These are phyloP conservation scores for Palythoa caribaeorum DNA, from an alignment of 92 coral and sea anemone species.

Conservation along the genomic window DNA sequence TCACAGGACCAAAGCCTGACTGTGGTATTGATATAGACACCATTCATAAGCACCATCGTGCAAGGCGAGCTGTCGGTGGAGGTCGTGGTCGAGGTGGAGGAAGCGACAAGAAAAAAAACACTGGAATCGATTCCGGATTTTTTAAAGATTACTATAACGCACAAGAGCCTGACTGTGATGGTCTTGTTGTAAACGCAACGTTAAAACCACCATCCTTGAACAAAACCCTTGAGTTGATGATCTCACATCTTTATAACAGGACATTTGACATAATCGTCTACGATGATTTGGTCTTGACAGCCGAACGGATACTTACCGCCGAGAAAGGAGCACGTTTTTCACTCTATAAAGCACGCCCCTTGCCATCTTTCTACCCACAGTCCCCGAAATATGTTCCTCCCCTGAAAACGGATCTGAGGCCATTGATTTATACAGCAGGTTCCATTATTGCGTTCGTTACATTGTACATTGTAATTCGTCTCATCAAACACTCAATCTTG, in stretches of 20 bases:
- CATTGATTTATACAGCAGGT: slow-evolving; percentile 69
- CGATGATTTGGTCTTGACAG: slow-evolving; percentile 8
- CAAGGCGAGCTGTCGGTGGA: slow-evolving; percentile 57
- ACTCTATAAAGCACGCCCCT: slow-evolving; percentile 25
- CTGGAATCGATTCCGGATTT: slow-evolving; percentile 1
- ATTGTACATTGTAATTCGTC: slow-evolving; percentile 70
- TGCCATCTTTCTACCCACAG: background rate
- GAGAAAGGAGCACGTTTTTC: slow-evolving; percentile 24
- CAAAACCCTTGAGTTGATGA: slow-evolving; percentile 37
- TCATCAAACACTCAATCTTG: slow-evolving; percentile 71
- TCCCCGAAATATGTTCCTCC: slow-evolving; percentile 52
- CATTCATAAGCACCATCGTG: slow-evolving; percentile 56
- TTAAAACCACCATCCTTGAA: slow-evolving; percentile 29
- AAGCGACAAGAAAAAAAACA: background rate
- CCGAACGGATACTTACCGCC: slow-evolving; percentile 19
- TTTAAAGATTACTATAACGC: background rate
- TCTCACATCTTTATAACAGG: slow-evolving; percentile 42
- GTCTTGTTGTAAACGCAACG: slow-evolving; percentile 60
- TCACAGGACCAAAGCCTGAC: slow-evolving; percentile 56
- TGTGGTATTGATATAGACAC: slow-evolving; percentile 73
- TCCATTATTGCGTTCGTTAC: slow-evolving; percentile 57
- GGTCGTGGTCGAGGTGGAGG: slow-evolving; percentile 47
- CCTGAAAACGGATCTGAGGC: slow-evolving; percentile 65
- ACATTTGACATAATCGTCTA: slow-evolving; percentile 41
- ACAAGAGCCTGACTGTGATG: slow-evolving; percentile 52